Evolutionary conservation across 2,888 invertebrate species (phyloP).

Genomic region (Drosophila mercatorum): DNA sequence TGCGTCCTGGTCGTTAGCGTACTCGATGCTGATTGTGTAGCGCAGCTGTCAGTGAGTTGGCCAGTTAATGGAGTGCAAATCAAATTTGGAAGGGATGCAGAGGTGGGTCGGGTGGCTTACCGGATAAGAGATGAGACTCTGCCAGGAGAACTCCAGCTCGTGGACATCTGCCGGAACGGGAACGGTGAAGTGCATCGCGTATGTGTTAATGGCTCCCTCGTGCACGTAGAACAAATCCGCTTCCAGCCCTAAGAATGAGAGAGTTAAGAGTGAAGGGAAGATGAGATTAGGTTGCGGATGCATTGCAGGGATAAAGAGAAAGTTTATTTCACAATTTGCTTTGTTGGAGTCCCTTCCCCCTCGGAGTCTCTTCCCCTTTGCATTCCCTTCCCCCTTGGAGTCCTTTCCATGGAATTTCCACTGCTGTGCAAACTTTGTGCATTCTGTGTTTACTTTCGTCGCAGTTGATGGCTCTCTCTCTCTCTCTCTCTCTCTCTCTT

Average conservation of each 20-base stretch:
- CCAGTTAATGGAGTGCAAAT: constrained; percentile 77
- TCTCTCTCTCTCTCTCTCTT: neutral
- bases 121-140: constrained; percentile 90
- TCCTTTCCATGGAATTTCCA: constrained; percentile 20
- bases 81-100: constrained; percentile 40
- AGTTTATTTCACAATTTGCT: constrained; percentile 69
- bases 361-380: too few relatives aligned
- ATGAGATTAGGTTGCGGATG: constrained; percentile 41
- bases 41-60: constrained; percentile 68
- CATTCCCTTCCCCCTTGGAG: constrained; percentile 4
- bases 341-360: constrained; percentile 34
- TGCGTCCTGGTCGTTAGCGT: constrained; percentile 87
- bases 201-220: constrained; percentile 93
- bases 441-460: constrained; percentile 62
- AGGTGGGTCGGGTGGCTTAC: constrained; percentile 86
- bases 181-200: constrained; percentile 93
- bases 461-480: constrained; percentile 33
- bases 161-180: constrained; percentile 92
- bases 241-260: constrained; percentile 87
- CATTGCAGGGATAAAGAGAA: constrained; percentile 58
- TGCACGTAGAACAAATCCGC: constrained; percentile 93
- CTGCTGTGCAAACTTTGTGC: constrained; percentile 62
- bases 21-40: constrained; percentile 85
- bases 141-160: constrained; percentile 94
- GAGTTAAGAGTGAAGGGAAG: neutral